These are phyloP conservation scores for Malacoctenus gilli DNA, from an alignment of 2,797 vertebrate species.

Conservation along the genomic window DNA sequence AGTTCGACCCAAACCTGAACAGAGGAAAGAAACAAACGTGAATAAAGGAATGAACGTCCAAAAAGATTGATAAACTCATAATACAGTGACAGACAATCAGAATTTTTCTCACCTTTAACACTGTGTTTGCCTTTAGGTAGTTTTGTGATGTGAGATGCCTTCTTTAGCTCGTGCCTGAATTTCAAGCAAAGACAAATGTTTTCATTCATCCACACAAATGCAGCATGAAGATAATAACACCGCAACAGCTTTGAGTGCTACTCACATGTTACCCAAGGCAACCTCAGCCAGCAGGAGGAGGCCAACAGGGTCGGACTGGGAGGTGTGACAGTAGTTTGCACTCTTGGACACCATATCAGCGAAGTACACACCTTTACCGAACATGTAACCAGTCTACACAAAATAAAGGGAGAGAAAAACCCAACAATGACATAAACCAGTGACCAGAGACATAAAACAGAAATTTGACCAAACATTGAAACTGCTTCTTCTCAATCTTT, in stretches of 20 bases:
- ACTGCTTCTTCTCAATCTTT: no score
- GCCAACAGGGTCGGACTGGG: constrained; percentile 91
- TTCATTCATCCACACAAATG: neutral
- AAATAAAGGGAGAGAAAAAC: constrained; percentile 1
- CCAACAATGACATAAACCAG: neutral
- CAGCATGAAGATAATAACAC: neutral
- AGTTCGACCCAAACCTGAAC: constrained; percentile 92
- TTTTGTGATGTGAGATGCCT: constrained; percentile 94
- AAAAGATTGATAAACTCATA: no score
- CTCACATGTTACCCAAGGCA: constrained; percentile 97
- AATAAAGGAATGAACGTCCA: no score
- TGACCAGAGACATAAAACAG: rapidly evolving
- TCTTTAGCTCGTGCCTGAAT: constrained; percentile 93
- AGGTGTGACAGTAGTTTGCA: constrained; percentile 98
- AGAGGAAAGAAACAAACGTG: constrained; percentile 13
- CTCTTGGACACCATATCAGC: constrained; percentile 99
- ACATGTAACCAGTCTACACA: constrained; percentile 97
- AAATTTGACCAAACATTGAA: no score
- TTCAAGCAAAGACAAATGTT: neutral
- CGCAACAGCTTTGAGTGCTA: constrained; percentile 23
- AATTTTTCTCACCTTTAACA: constrained; percentile 90
- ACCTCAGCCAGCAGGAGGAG: constrained; percentile 94
- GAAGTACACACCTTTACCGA: constrained; percentile 98
- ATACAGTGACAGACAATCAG: no score
- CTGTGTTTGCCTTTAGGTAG: constrained; percentile 98